Percentiles rank a stretch among this genome's conserved stretches.
Conservation (phyloP, 2,888 invertebrate genomes). For the Euphydryas editha region DNA sequence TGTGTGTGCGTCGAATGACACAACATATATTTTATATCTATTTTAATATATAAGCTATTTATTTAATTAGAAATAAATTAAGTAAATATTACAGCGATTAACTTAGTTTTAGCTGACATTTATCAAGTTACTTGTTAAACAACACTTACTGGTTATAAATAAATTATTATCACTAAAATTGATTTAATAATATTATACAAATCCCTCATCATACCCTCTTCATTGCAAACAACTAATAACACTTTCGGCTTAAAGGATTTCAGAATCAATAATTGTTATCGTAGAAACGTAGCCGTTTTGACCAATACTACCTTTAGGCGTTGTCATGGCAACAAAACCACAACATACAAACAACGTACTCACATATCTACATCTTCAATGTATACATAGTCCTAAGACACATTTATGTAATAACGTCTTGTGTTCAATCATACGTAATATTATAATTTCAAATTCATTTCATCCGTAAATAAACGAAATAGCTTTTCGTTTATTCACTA, state of each 20-base stretch:
- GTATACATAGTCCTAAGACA: slow-evolving; percentile 3
- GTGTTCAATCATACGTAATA: neutral
- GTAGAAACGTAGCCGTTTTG: neutral
- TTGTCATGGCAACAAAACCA: slow-evolving; percentile 10
- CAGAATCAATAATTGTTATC: neutral
- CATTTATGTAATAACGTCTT: neutral
- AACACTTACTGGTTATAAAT: neutral
- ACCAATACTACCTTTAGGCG: slow-evolving; percentile 3
- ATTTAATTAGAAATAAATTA: no score
- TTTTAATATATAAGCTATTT: no score
- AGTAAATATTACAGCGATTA: no score
- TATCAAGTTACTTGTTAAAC: neutral
- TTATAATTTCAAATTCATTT: slow-evolving; percentile 5
- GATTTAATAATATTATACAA: neutral
- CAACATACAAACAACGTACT: neutral
- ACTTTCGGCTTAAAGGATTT: neutral
- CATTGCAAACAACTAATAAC: neutral
- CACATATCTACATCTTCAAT: neutral
- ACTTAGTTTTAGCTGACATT: no score
- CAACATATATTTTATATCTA: no score
- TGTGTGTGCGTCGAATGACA: no score
- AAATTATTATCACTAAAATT: neutral
- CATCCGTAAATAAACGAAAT: neutral
- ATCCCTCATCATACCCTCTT: neutral
- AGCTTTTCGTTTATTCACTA: neutral